These are phyloP conservation scores for Ceyx melanurus DNA, from an alignment of 2,113 vertebrate genomes.

Conservation along the genomic window DNA sequence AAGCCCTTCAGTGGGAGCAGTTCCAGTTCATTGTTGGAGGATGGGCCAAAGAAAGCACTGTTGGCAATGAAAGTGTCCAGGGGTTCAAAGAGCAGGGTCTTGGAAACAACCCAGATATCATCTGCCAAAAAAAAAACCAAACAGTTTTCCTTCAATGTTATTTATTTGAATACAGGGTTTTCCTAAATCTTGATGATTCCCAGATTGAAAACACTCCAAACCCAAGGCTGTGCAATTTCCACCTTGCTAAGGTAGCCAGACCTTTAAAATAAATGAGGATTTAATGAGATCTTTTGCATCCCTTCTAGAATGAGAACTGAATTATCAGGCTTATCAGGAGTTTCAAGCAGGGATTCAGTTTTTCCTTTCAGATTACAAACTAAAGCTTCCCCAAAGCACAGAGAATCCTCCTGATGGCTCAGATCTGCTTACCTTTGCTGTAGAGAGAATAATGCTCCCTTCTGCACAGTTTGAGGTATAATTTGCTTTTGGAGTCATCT, in stretches of 20 bases:
- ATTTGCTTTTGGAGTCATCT: conserved; percentile 70
- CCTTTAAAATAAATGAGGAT: not conserved
- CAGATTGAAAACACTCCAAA: not conserved
- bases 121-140: conserved; percentile 60
- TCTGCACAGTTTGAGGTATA: conserved; percentile 79
- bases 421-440: conserved; percentile 73
- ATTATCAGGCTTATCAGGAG: not conserved
- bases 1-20: conserved; percentile 79
- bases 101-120: conserved; percentile 84
- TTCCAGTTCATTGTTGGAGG: conserved; percentile 77
- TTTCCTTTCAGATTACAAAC: not conserved
- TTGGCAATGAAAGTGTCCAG: conserved; percentile 79
- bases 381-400: not conserved
- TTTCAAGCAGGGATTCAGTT: not conserved
- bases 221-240: not conserved
- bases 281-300: not conserved
- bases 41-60: conserved; percentile 81
- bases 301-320: not conserved
- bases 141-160: not conserved
- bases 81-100: conserved; percentile 76
- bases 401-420: not conserved
- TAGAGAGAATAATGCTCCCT: conserved; percentile 78
- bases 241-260: not conserved
- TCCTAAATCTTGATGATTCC: not conserved
- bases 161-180: not conserved